A percentile compares a stretch with the other conserved stretches of the same genome.
These are phyloP conservation scores for Rotaria socialis DNA, from an alignment of 2,888 invertebrate genomes.

Conservation along the genomic window DNA sequence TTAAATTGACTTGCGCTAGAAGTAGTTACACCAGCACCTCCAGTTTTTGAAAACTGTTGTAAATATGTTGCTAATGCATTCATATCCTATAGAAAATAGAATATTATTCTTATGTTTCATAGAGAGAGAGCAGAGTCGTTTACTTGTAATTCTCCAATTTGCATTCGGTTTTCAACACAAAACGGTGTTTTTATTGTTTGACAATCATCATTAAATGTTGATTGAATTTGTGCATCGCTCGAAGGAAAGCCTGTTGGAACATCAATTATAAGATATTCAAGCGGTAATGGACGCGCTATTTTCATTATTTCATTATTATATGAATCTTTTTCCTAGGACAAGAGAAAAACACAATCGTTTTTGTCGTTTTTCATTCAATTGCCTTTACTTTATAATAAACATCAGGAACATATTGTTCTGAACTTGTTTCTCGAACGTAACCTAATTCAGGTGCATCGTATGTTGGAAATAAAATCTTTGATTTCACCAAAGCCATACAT, in stretches of 20 bases:
- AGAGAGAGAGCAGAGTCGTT: not conserved
- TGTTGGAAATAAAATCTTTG: conserved; percentile 86
- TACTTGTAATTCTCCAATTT: conserved; percentile 11
- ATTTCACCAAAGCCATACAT: conserved; percentile 89
- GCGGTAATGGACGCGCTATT: conserved; percentile 85
- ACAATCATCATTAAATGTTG: conserved; percentile 1
- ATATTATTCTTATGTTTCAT: too few relatives aligned
- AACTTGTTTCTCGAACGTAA: conserved; percentile 83
- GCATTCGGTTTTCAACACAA: conserved; percentile 19
- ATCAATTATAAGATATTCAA: conserved; percentile 92
- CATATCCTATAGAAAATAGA: not conserved
- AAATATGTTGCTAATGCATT: not conserved
- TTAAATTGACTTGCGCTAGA: conserved; percentile 55
- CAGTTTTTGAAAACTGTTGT: not conserved
- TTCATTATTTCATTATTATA: conserved; percentile 95
- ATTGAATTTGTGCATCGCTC: conserved; percentile 50
- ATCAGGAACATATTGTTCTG: conserved; percentile 93
- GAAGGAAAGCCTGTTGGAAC: conserved; percentile 80
- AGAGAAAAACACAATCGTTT: too few relatives aligned
- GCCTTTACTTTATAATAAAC: conserved; percentile 83
- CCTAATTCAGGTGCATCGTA: conserved; percentile 93
- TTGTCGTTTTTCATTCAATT: too few relatives aligned
- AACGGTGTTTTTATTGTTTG: not conserved
- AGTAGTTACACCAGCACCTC: not conserved
- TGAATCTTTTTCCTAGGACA: conserved; percentile 81